Evolutionary conservation across 2,797 vertebrate species (phyloP).

Genomic region (Rhynchotus rufescens): DNA sequence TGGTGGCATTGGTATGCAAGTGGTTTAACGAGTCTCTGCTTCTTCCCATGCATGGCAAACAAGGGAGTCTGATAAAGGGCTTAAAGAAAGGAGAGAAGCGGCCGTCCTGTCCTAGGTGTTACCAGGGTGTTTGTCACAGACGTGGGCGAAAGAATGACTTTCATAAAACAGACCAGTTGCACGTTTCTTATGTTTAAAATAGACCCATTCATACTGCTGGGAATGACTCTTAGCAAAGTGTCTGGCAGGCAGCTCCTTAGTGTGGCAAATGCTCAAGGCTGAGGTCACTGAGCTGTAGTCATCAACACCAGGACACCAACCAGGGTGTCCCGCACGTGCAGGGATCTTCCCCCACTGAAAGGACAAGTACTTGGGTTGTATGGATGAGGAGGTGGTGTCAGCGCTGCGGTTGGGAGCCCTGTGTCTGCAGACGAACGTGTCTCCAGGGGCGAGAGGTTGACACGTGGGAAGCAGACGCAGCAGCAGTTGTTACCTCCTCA

Average conservation of each 20-base stretch:
- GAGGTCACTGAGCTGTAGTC: neutral
- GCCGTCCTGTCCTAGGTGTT: neutral
- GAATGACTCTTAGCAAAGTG: neutral
- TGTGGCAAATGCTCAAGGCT: neutral
- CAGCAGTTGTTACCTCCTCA: neutral
- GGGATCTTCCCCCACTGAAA: neutral
- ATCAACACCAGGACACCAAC: neutral
- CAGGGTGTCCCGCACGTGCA: neutral
- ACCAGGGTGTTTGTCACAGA: neutral
- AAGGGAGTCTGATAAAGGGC: neutral
- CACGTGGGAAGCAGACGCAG: neutral
- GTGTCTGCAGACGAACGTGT: neutral
- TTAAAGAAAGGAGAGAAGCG: neutral
- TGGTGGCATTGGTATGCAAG: neutral
- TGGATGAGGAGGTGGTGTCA: neutral
- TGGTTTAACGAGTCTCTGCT: neutral
- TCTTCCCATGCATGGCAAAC: neutral
- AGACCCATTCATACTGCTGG: neutral
- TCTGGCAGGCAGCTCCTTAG: neutral
- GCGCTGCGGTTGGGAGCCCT: neutral
- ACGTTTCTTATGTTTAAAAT: neutral
- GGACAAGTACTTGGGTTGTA: neutral
- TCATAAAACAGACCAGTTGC: neutral
- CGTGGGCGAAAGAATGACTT: neutral
- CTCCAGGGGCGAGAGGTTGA: neutral